These are phyloP conservation scores for Diarsia rubi DNA, from an alignment of 2,888 invertebrate species.

Conservation along the genomic window DNA sequence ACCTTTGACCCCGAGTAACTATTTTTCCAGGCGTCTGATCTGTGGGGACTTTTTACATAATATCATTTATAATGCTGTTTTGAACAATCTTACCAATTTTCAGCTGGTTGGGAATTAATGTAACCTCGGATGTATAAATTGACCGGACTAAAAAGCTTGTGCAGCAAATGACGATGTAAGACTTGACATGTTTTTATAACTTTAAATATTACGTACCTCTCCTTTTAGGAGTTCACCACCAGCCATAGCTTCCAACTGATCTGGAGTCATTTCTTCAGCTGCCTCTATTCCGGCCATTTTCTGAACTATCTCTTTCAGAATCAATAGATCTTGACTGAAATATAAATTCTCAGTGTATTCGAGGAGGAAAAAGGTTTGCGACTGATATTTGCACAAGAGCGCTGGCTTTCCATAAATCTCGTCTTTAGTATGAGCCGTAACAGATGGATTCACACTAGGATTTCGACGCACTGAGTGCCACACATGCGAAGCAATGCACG, in stretches of 20 bases:
- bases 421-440: neutral
- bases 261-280: conserved; percentile 98
- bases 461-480: neutral
- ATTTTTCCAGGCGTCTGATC: too few species aligned
- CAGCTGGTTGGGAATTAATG: too few species aligned
- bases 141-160: too few species aligned
- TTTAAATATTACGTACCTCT: conserved; percentile 95
- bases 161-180: neutral
- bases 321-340: conserved; percentile 95
- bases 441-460: neutral
- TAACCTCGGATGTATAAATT: too few species aligned
- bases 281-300: conserved; percentile 99
- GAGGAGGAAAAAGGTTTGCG: neutral
- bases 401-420: neutral
- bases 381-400: neutral
- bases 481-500: neutral
- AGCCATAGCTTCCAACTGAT: conserved; percentile 98
- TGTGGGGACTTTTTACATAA: too few species aligned
- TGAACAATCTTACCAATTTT: too few species aligned
- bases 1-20: too few species aligned
- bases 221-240: conserved; percentile 98
- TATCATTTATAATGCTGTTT: too few species aligned
- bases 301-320: conserved; percentile 99
- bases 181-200: neutral
- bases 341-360: conserved; percentile 15